A percentile compares a stretch with the other conserved stretches of the same genome.
Conservation (phyloP, 1,140 invertebrate genomes). For the Anastrepha ludens region DNA sequence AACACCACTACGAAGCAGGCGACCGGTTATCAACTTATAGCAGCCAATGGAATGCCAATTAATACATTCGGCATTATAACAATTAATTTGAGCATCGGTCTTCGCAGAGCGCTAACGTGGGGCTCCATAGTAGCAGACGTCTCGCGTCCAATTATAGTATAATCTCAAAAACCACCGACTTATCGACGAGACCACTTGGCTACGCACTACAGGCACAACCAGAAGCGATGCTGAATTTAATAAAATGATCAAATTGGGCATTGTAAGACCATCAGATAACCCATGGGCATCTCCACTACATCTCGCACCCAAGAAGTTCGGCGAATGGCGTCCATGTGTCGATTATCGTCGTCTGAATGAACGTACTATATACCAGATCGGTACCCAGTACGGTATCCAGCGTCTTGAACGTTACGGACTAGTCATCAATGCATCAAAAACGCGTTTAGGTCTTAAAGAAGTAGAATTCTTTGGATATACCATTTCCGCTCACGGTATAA, state of each 20-base stretch:
- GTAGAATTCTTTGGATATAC: constrained; percentile 63
- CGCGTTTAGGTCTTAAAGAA: constrained; percentile 62
- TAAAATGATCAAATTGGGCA: constrained; percentile 63
- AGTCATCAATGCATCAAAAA: constrained; percentile 63
- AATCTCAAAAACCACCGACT: constrained; percentile 6
- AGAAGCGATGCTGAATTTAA: not conserved
- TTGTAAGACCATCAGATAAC: constrained; percentile 64
- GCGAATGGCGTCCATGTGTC: constrained; percentile 64
- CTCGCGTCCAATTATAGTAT: not conserved
- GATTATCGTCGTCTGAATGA: not conserved
- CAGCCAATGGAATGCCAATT: too few relatives aligned
- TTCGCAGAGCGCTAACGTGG: not conserved
- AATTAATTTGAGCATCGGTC: not conserved
- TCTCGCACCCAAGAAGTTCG: not conserved
- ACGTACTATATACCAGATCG: not conserved
- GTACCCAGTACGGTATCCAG: constrained; percentile 73
- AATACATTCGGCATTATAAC: too few relatives aligned
- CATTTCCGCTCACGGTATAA: constrained; percentile 60
- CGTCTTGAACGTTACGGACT: constrained; percentile 62
- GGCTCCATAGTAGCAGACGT: not conserved
- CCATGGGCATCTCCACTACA: constrained; percentile 68
- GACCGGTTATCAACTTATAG: too few relatives aligned
- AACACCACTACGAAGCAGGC: too few relatives aligned
- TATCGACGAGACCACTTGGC: not conserved
- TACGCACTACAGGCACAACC: not conserved